Conservation (phyloP, 2,113 vertebrate genomes). For the Nanorana parkeri region DNA sequence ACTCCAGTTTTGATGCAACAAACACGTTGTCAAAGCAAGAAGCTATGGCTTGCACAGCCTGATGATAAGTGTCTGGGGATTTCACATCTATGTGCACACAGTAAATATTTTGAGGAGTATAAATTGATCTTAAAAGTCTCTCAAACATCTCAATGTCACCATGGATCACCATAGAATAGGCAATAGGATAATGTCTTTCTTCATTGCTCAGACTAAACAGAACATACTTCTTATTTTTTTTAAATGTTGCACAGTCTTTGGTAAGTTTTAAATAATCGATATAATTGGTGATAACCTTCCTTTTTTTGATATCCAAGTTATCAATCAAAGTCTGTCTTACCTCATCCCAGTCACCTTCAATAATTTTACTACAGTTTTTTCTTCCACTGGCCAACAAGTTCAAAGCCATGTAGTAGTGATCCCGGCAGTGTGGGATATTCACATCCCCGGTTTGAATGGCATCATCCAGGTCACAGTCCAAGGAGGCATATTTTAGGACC, state of each 20-base stretch:
- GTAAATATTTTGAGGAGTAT: conserved; percentile 90
- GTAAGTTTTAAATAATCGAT: conserved; percentile 77
- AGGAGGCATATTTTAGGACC: conserved; percentile 57
- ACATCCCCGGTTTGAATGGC: conserved; percentile 15
- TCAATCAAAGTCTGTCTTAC: conserved; percentile 59
- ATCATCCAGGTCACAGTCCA: conserved; percentile 46
- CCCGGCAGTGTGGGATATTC: conserved; percentile 49
- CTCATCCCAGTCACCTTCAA: conserved; percentile 68
- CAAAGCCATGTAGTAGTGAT: conserved; percentile 63
- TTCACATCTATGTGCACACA: conserved; percentile 87
- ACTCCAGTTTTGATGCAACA: conserved; percentile 78
- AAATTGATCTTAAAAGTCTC: conserved; percentile 82
- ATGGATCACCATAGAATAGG: conserved; percentile 92
- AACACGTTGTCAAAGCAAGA: conserved; percentile 92
- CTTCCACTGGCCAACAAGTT: conserved; percentile 57
- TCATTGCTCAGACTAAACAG: conserved; percentile 78
- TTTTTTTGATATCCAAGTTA: conserved; percentile 63
- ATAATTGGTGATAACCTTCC: conserved; percentile 59
- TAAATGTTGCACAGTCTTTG: conserved; percentile 76
- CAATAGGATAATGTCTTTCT: conserved; percentile 81
- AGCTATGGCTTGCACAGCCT: conserved; percentile 76
- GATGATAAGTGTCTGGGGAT: conserved; percentile 69
- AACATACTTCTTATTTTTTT: conserved; percentile 72
- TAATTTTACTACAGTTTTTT: conserved; percentile 74
- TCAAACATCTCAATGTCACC: conserved; percentile 92